These are phyloP conservation scores for Ornithorhynchus anatinus DNA, from an alignment of 2,113 vertebrate species.

Conservation along the genomic window DNA sequence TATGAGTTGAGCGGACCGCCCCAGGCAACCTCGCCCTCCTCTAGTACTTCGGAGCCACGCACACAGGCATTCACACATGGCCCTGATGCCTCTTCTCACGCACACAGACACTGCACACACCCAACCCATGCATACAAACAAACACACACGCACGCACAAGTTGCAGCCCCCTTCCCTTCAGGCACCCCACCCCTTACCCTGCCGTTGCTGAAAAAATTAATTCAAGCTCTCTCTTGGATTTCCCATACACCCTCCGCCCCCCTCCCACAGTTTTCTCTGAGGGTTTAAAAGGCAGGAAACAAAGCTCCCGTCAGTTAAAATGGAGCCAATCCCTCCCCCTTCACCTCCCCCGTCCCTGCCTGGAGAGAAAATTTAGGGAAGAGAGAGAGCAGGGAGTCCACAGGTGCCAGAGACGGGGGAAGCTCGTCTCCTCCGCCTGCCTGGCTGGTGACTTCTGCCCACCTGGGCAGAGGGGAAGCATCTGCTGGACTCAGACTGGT, in stretches of 20 bases:
- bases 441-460: not conserved
- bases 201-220: not conserved
- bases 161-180: not conserved
- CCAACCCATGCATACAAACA: not conserved
- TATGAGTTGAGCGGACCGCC: accelerated
- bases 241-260: not conserved
- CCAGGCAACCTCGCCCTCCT: not conserved
- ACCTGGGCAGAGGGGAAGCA: too few species aligned
- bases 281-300: not conserved
- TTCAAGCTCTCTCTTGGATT: not conserved
- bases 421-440: not conserved
- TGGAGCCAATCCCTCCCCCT: not conserved
- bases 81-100: not conserved
- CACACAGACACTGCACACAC: not conserved
- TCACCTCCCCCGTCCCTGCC: not conserved
- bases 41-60: not conserved
- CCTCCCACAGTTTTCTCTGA: not conserved
- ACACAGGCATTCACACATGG: not conserved
- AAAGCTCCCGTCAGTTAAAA: not conserved
- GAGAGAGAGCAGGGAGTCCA: not conserved
- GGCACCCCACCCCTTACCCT: not conserved
- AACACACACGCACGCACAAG: not conserved
- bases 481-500: too few species aligned
- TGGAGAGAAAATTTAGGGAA: not conserved
- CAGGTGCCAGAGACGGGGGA: not conserved